These are phyloP conservation scores for Stomorhina lunata DNA, from an alignment of 2,888 invertebrate genomes.

Conservation along the genomic window DNA sequence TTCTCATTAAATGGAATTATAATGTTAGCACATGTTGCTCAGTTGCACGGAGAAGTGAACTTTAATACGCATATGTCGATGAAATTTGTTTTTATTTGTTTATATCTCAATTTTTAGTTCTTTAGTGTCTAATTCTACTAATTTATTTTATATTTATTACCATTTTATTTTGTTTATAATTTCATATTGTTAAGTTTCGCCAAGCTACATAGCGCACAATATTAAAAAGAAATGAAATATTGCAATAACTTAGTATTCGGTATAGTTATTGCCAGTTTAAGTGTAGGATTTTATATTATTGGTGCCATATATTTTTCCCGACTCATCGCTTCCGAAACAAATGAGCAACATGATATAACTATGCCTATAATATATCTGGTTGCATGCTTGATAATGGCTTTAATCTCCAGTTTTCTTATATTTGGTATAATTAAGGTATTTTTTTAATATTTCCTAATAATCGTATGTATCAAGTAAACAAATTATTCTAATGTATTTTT, in stretches of 20 bases:
- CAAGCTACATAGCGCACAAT: background rate
- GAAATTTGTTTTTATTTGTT: constrained; percentile 9
- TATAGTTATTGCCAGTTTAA: constrained; percentile 35
- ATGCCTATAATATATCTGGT: constrained; percentile 7
- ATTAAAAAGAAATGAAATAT: constrained; percentile 22
- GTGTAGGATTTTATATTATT: constrained; percentile 27
- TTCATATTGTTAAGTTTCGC: background rate
- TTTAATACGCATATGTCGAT: background rate
- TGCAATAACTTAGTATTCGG: constrained; percentile 23
- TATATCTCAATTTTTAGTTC: background rate
- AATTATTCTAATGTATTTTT: background rate
- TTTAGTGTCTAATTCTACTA: background rate
- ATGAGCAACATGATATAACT: background rate
- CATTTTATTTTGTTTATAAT: constrained; percentile 1
- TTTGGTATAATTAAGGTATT: constrained; percentile 40
- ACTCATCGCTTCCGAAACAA: background rate
- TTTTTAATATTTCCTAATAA: background rate
- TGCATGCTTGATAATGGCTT: constrained; percentile 28
- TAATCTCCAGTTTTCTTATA: constrained; percentile 24
- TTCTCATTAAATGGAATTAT: constrained; percentile 11
- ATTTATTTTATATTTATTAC: background rate
- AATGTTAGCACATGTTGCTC: background rate
- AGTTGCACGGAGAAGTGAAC: background rate
- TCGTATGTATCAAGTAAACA: background rate
- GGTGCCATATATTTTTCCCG: constrained; percentile 27